These are phyloP conservation scores for Lacanobia wlatinum DNA, from an alignment of 2,888 invertebrate species.

Conservation along the genomic window DNA sequence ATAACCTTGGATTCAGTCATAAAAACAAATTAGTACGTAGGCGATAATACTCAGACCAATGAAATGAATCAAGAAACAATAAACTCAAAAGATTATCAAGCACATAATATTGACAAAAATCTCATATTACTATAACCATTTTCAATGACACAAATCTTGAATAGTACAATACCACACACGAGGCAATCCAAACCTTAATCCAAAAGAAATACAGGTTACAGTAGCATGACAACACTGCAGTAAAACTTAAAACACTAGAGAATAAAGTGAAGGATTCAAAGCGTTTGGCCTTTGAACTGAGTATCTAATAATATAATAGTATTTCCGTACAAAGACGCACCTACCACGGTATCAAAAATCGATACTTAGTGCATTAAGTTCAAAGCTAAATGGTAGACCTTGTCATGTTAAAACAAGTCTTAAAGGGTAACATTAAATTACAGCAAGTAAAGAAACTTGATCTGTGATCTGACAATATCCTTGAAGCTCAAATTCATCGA, in stretches of 20 bases:
- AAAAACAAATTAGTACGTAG: slow-evolving; percentile 34
- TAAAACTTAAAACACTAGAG: slow-evolving; percentile 34
- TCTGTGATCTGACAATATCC: too few relatives aligned
- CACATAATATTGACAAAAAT: slow-evolving; percentile 42
- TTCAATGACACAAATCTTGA: slow-evolving; percentile 50
- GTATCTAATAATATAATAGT: slow-evolving; percentile 55
- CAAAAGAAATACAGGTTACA: not conserved
- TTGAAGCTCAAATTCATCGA: too few relatives aligned
- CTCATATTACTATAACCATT: slow-evolving; percentile 42
- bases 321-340: slow-evolving; percentile 63
- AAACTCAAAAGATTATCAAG: slow-evolving; percentile 25
- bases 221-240: not conserved
- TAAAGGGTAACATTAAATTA: not conserved
- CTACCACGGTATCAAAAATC: slow-evolving; percentile 55
- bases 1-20: slow-evolving; percentile 21
- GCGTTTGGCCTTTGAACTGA: slow-evolving; percentile 59
- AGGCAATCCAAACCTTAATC: not conserved
- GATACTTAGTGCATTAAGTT: slow-evolving; percentile 44
- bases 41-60: slow-evolving; percentile 21
- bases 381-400: slow-evolving; percentile 21
- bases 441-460: too few relatives aligned
- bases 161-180: not conserved
- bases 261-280: slow-evolving; percentile 45
- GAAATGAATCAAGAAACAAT: slow-evolving; percentile 37
- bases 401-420: slow-evolving; percentile 24